Evolutionary conservation across 2,113 vertebrate species (phyloP).

Genomic region (Mormoops blainvillei): DNA sequence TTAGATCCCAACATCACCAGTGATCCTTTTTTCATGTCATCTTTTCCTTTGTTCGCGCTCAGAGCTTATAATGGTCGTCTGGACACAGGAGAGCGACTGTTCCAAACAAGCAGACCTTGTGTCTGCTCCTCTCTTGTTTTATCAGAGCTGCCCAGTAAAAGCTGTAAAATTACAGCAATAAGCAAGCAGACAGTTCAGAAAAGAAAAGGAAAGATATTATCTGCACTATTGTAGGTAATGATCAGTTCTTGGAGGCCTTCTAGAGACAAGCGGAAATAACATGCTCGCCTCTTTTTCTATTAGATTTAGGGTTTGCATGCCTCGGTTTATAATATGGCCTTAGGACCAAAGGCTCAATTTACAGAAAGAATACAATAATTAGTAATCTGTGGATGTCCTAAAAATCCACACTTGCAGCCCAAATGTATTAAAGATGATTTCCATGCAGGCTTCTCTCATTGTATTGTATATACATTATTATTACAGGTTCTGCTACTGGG

Average conservation of each 20-base stretch:
- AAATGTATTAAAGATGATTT: background rate
- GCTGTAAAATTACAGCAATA: background rate
- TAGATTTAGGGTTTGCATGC: background rate
- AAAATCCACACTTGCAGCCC: background rate
- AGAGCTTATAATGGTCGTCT: background rate
- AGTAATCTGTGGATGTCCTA: background rate
- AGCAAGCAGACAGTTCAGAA: background rate
- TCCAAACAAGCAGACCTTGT: background rate
- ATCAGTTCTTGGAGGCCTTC: background rate
- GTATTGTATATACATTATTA: background rate
- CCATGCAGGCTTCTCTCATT: background rate
- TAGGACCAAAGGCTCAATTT: background rate
- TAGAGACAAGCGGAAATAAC: background rate
- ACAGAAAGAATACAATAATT: background rate
- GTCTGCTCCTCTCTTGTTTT: background rate
- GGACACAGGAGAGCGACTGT: background rate
- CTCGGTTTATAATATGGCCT: background rate
- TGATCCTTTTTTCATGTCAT: background rate
- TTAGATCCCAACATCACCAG: background rate
- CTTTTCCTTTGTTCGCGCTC: background rate
- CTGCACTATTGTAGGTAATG: background rate
- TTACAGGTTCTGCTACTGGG: background rate
- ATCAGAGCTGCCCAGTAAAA: conserved; percentile 6
- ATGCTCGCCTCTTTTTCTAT: background rate
- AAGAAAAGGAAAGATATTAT: background rate